Base-by-base conservation (phyloP, 1,140 invertebrate genomes). In the Lordiphosa collinella region DNA sequence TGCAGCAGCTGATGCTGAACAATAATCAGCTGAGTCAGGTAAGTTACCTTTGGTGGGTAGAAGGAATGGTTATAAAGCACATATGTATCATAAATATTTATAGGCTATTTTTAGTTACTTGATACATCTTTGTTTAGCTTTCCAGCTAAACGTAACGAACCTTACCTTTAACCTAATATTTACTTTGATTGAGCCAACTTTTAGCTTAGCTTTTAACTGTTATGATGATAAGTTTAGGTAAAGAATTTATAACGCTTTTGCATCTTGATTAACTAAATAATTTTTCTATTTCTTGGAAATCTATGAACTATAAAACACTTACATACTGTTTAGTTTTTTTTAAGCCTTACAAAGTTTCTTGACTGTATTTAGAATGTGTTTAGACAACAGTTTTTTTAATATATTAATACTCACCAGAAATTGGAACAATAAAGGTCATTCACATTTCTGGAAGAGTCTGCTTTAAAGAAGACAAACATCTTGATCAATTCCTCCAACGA, bases 11-110 rank as follows among this genome's bases (percentile, higher is more conserved):
- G 38, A 36, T 43, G 10, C 51, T 88, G 1, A 67, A 51, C 14
- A 59, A 71, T 10, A 88, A 88, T 50, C 76, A 55, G 41, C 31
- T 87, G 31, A 46, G 34, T 16, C 64, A 67, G 72, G 84, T 73
- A 52, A 66, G 67, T 75, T 32, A 37, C 7, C 9, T 10, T 9
- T 10, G n/a, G 18, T 18, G 3, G 18, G 18, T 18, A 18, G 18
- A 18, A 2, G 18, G 18, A 18, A 10, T 18, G n/a, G n/a, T 18
- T 25, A 2, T 5, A 7, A 34, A 10, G 12, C 11, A 13, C 7
- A 9, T 5, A 12, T 7, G n/a, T 18, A 4, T 18, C 18, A 18
- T 18, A 18, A 4, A 4, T 18, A 4, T 18, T 18, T 16, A 4
- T 6, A 25, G 1, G 22, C 22, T 25, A 25, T 25, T 7, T 25